Evolutionary conservation across 1,140 invertebrate species (phyloP), one percentile per base, ranked within the genome.

Genomic region (Cecropterus lyciades): DNA sequence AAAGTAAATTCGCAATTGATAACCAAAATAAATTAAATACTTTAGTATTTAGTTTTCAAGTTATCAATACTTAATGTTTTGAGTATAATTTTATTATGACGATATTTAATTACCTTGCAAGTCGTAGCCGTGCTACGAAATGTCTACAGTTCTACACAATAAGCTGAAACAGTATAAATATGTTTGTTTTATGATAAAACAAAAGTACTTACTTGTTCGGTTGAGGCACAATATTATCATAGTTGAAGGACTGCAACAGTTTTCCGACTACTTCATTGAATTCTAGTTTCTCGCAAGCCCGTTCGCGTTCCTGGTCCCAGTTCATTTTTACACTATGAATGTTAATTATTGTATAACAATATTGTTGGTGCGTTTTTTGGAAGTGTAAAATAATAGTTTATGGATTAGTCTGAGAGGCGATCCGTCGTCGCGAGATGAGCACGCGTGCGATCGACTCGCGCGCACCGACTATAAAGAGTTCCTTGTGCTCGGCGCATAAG

Each of bases 371-470:
- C 30, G 3, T 33, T 33, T 9, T 33, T 17, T 65, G 48, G n/a
- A 46, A 45, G 57, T 56, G n/a, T 48, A 45, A 52, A 42, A 48
- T 14, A 43, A 52, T 52, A n/a, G 65, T 65, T 64, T 53, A 63
- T 48, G 27, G 37, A 43, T 65, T 55, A 56, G n/a, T n/a, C 40
- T 16, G 48, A 37, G n/a, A 15, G 27, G 43, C 46, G 9, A 51
- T 51, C 24, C 6, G 11, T 7, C 2, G 42, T 42, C 69, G 65
- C 70, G 65, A 62, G 69, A 53, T 37, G 43, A 74, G 70, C 75
- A 76, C 84, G 84, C 87, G 87, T 89, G 85, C 87, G 87, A 57
- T 70, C 89, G 80, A 81, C 86, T 87, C 86, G 89, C 85, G 87
- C 84, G 85, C 87, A 80, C 76, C 17, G 69, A 85, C 83, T 87